Evolutionary conservation across 2,113 vertebrate genomes (phyloP).

Genomic region (Haemorhous mexicanus): DNA sequence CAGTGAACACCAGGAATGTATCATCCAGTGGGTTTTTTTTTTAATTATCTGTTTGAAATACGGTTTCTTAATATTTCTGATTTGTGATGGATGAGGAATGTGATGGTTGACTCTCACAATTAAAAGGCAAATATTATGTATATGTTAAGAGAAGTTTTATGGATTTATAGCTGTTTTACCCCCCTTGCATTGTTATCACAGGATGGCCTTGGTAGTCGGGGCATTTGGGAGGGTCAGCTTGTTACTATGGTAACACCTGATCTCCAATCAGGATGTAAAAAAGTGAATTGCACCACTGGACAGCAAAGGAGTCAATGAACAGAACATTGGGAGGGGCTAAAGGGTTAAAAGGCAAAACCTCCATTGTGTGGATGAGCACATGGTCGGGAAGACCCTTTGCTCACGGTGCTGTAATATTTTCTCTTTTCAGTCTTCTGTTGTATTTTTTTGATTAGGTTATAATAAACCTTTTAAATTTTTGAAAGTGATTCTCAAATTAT

Average conservation of each 20-base stretch:
- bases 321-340: neutral
- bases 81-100: neutral
- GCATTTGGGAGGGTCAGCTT: neutral
- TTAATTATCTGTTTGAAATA: neutral
- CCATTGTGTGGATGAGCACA: neutral
- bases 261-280: neutral
- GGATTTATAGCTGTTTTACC: neutral
- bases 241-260: neutral
- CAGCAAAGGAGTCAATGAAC: neutral
- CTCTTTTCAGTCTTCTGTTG: neutral
- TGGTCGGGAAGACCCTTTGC: neutral
- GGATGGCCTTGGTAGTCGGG: neutral
- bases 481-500: neutral
- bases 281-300: neutral
- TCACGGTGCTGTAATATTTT: neutral
- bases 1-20: neutral
- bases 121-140: neutral
- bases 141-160: neutral
- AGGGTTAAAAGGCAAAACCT: neutral
- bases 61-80: neutral
- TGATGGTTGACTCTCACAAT: neutral
- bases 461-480: neutral
- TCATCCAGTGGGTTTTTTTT: neutral
- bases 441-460: neutral
- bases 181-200: neutral